A percentile compares a stretch with the other conserved stretches of the same genome.
phyloP scores from a whole-genome alignment of 1,140 invertebrate genomes.

The Argopecten irradians region DNA sequence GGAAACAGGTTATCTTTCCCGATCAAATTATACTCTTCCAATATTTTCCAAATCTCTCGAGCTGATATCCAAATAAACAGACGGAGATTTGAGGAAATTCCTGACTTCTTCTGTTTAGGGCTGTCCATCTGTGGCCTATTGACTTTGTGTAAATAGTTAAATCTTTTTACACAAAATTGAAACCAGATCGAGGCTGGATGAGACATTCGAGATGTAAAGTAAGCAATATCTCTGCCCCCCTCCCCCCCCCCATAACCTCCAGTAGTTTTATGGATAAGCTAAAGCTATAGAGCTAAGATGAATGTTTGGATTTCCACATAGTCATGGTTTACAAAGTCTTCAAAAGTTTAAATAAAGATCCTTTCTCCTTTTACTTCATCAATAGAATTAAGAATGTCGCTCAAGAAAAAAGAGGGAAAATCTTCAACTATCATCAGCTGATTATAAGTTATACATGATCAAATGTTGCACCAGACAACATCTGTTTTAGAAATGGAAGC shows the following conservation, averaged over 20 bases:
- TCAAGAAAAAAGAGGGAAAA: neutral
- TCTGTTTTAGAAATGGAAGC: neutral
- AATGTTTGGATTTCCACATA: neutral
- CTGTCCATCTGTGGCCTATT: slow-evolving; percentile 1
- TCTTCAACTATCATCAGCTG: neutral
- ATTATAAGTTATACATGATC: neutral
- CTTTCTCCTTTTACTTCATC: neutral
- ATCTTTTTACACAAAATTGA: slow-evolving; percentile 6
- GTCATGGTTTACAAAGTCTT: neutral
- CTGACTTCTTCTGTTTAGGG: neutral
- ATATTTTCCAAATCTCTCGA: slow-evolving; percentile 5
- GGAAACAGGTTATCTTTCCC: slow-evolving; percentile 9
- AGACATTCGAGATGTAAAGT: neutral
- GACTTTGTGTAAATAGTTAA: neutral
- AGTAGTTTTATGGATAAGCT: neutral
- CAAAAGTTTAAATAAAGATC: neutral
- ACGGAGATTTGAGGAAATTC: neutral
- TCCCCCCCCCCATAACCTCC: neutral
- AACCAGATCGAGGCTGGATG: neutral
- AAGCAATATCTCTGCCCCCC: neutral
- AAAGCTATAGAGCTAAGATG: neutral
- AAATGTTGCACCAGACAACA: neutral
- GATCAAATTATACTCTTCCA: slow-evolving; percentile 18
- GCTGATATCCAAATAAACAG: neutral
- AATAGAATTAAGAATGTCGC: neutral